Conservation (phyloP, 1,140 invertebrate genomes). For the Drosophila bifasciata region DNA sequence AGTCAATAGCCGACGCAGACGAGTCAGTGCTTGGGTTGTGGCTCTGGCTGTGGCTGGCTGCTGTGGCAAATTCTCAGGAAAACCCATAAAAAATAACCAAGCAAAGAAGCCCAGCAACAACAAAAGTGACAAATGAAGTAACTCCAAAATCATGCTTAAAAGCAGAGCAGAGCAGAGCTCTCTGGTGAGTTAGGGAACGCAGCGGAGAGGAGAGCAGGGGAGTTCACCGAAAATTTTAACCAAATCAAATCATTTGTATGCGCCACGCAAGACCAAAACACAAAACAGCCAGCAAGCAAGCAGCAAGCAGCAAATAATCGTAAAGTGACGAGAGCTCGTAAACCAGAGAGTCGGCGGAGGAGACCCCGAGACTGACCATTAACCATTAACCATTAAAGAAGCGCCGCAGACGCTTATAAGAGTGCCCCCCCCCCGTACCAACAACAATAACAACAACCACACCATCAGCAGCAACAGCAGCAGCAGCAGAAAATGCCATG, state of each 20-base stretch:
- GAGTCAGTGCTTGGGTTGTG: conserved; percentile 14
- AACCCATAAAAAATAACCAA: conserved; percentile 57
- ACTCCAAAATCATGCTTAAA: conserved; percentile 71
- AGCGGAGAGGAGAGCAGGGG: conserved; percentile 36
- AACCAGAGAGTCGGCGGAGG: conserved; percentile 52
- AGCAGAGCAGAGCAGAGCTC: conserved; percentile 51
- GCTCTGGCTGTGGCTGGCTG: conserved; percentile 33
- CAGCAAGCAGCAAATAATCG: conserved; percentile 47
- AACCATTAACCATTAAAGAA: conserved; percentile 71
- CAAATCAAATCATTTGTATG: conserved; percentile 83
- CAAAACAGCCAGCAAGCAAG: conserved; percentile 27
- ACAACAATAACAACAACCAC: conserved; percentile 7
- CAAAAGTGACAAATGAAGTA: conserved; percentile 78
- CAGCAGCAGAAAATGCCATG: conserved; percentile 42
- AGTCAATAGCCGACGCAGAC: conserved; percentile 69
- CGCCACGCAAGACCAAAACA: conserved; percentile 70
- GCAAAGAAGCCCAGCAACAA: conserved; percentile 51
- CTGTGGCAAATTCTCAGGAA: conserved; percentile 76
- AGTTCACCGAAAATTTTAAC: conserved; percentile 63
- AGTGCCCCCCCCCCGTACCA: conserved; percentile 16
- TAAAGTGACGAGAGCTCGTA: conserved; percentile 73
- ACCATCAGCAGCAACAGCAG: too few species aligned
- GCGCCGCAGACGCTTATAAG: conserved; percentile 51
- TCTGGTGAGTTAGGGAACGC: conserved; percentile 34
- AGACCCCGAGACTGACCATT: conserved; percentile 41